These are phyloP conservation scores for Acinonyx jubatus DNA, from an alignment of 2,113 vertebrate species.

Conservation along the genomic window DNA sequence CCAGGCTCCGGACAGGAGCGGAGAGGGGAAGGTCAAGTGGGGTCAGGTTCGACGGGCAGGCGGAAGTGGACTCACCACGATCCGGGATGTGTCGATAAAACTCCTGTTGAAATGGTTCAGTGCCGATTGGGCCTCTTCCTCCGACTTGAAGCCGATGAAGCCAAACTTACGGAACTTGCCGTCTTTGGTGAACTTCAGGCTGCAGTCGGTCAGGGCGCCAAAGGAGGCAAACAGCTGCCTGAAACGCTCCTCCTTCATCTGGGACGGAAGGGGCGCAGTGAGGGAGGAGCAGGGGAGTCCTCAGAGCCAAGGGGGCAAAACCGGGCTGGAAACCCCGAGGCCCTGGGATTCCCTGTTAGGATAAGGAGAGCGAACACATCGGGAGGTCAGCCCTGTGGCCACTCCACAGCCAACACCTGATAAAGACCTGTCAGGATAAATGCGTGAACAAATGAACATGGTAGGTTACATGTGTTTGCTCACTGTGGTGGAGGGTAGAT, in stretches of 20 bases:
- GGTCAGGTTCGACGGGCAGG: rapidly evolving
- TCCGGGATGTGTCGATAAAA: constrained; percentile 93
- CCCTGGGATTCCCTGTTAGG: not conserved
- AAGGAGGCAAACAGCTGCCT: constrained; percentile 91
- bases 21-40: too few relatives aligned
- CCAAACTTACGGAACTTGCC: constrained; percentile 97
- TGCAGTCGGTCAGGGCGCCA: constrained; percentile 93
- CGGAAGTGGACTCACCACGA: constrained; percentile 85
- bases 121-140: constrained; percentile 90
- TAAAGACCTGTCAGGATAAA: not conserved
- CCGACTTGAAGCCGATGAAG: constrained; percentile 95
- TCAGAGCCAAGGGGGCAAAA: not conserved
- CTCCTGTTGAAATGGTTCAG: constrained; percentile 93
- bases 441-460: rapidly evolving
- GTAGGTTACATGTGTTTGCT: not conserved
- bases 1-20: rapidly evolving
- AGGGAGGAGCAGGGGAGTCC: not conserved
- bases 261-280: rapidly evolving
- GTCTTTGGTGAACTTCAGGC: constrained; percentile 95
- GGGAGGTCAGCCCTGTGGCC: not conserved
- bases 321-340: not conserved
- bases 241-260: constrained; percentile 97
- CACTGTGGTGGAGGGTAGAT: not conserved
- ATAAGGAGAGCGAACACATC: too few relatives aligned
- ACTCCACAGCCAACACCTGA: rapidly evolving